phyloP scores from a whole-genome alignment of 2,888 invertebrate genomes.

The Elmis aenea region DNA sequence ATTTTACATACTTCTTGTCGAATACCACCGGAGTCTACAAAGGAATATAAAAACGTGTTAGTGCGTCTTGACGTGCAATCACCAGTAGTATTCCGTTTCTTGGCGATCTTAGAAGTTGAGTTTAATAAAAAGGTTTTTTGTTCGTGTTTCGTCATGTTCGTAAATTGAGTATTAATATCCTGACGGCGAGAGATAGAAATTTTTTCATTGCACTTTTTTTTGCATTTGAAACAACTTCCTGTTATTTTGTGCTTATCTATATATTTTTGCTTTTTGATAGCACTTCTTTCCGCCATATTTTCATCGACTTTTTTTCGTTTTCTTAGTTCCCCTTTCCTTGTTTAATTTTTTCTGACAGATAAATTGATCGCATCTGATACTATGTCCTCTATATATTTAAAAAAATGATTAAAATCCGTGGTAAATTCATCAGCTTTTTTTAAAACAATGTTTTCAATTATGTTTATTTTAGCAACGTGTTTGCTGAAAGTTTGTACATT shows the following conservation, averaged over 20 bases:
- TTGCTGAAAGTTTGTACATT: too few relatives aligned
- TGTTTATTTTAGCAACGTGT: too few relatives aligned
- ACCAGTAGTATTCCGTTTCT: slow-evolving; percentile 1
- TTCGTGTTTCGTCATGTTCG: too few relatives aligned
- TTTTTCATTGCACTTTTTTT: slow-evolving; percentile 2
- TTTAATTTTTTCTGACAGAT: slow-evolving; percentile 16
- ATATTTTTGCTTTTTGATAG: slow-evolving; percentile 1
- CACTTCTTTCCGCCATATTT: slow-evolving; percentile 4
- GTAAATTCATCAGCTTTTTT: too few relatives aligned
- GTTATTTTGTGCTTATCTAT: slow-evolving; percentile 2
- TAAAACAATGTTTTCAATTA: too few relatives aligned
- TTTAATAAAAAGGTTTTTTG: slow-evolving; percentile 1
- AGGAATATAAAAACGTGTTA: background rate
- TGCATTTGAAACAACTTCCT: background rate
- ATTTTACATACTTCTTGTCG: slow-evolving; percentile 3
- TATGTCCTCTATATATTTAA: too few relatives aligned
- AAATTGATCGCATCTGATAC: too few relatives aligned
- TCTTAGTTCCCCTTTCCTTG: slow-evolving; percentile 1
- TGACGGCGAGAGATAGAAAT: background rate
- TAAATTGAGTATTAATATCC: slow-evolving; percentile 2
- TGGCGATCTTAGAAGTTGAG: slow-evolving; percentile 1
- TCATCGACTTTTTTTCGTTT: slow-evolving; percentile 2
- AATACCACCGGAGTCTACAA: background rate
- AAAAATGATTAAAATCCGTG: too few relatives aligned
- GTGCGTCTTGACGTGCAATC: slow-evolving; percentile 1